These are phyloP conservation scores for Drosophila kepulauana DNA, from an alignment of 1,140 invertebrate species.

Conservation along the genomic window DNA sequence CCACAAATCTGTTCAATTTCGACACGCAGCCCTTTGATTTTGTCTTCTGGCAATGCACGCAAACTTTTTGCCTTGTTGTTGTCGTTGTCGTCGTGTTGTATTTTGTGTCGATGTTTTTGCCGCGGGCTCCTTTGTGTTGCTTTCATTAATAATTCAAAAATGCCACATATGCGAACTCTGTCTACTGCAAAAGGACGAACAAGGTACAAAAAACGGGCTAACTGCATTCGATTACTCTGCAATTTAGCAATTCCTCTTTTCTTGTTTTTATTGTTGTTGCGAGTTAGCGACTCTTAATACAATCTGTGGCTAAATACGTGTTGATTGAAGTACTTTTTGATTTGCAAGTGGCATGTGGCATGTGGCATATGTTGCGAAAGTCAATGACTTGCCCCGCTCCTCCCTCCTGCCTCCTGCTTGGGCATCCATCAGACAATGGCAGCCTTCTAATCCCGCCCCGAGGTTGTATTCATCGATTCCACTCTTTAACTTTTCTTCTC, in stretches of 20 bases:
- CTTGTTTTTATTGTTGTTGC: slow-evolving; percentile 3
- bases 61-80: slow-evolving; percentile 38
- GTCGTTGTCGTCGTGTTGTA: slow-evolving; percentile 28
- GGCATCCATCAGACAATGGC: slow-evolving; percentile 42
- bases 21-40: slow-evolving; percentile 67
- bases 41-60: slow-evolving; percentile 57
- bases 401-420: slow-evolving; percentile 1
- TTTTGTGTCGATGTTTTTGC: slow-evolving; percentile 43
- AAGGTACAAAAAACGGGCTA: slow-evolving; percentile 23
- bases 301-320: slow-evolving; percentile 70
- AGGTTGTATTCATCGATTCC: slow-evolving; percentile 50
- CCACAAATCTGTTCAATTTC: slow-evolving; percentile 55
- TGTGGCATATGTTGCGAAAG: slow-evolving; percentile 40
- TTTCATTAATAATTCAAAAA: slow-evolving; percentile 79
- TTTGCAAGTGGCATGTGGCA: slow-evolving; percentile 46
- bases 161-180: slow-evolving; percentile 61
- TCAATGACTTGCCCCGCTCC: slow-evolving; percentile 34
- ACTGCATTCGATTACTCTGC: slow-evolving; percentile 74
- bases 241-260: slow-evolving; percentile 68
- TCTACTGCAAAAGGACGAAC: slow-evolving; percentile 36
- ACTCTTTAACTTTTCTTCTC: slow-evolving; percentile 27
- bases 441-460: slow-evolving; percentile 68
- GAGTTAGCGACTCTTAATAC: background rate
- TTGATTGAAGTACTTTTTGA: slow-evolving; percentile 72
- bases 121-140: slow-evolving; percentile 72